These are phyloP conservation scores for Toxonevra muliebris DNA, from an alignment of 2,888 invertebrate species.

Conservation along the genomic window DNA sequence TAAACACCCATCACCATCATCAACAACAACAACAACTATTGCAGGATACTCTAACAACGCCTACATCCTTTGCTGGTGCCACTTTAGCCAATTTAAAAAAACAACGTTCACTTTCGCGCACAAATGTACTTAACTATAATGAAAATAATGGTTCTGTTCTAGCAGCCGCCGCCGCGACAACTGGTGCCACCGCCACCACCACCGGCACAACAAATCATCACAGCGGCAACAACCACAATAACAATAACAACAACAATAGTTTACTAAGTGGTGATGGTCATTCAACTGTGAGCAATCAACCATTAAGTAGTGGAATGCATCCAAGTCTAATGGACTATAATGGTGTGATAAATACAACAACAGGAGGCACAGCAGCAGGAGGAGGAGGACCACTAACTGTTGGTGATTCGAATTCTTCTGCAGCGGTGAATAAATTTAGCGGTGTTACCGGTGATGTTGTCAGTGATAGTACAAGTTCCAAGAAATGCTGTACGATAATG, in stretches of 20 bases:
- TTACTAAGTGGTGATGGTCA: conserved; percentile 55
- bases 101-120: conserved; percentile 84
- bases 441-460: conserved; percentile 83
- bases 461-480: conserved; percentile 74
- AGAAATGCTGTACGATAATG: conserved; percentile 79
- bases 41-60: conserved; percentile 40
- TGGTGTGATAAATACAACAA: conserved; percentile 43
- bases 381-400: conserved; percentile 34
- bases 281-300: conserved; percentile 49
- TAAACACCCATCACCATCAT: conserved; percentile 47
- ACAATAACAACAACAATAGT: conserved; percentile 61
- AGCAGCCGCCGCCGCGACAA: conserved; percentile 54
- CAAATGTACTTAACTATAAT: conserved; percentile 64
- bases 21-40: conserved; percentile 36
- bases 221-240: conserved; percentile 46
- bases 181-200: conserved; percentile 45
- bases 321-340: conserved; percentile 64
- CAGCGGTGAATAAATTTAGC: conserved; percentile 68
- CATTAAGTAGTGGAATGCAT: conserved; percentile 60
- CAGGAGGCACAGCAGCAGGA: conserved; percentile 26
- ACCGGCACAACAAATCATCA: conserved; percentile 39
- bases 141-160: conserved; percentile 66
- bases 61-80: conserved; percentile 54
- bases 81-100: conserved; percentile 94
- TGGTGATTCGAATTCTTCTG: conserved; percentile 41